Percentiles rank a stretch among this genome's conserved stretches.
Conservation (phyloP, 1,140 invertebrate species). For the Heliothis subflexa region DNA sequence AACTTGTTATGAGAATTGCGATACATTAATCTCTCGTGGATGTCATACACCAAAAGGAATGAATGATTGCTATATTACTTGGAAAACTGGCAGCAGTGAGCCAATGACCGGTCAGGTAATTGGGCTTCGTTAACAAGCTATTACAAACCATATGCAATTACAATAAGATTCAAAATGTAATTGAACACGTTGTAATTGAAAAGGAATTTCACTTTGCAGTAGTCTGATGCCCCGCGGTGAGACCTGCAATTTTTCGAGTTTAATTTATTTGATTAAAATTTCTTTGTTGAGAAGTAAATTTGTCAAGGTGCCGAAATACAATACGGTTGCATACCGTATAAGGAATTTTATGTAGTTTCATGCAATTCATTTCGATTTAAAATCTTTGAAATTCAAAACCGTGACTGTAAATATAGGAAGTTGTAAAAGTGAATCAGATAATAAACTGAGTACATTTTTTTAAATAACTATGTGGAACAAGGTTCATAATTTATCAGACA, state of each 20-base stretch:
- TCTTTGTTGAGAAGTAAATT: conserved; percentile 14
- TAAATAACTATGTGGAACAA: no score
- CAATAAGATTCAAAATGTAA: background rate
- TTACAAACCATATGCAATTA: background rate
- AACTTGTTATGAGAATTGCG: conserved; percentile 48
- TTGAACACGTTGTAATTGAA: background rate
- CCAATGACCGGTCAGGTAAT: conserved; percentile 40
- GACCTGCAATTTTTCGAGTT: conserved; percentile 16
- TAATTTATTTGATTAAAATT: conserved; percentile 37
- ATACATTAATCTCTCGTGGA: conserved; percentile 53
- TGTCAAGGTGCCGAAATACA: conserved; percentile 27
- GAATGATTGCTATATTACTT: conserved; percentile 54
- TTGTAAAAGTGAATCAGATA: no score
- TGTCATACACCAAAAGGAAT: conserved; percentile 51
- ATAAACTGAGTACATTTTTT: no score
- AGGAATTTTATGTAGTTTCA: background rate
- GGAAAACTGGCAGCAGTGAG: conserved; percentile 44
- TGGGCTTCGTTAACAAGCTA: conserved; percentile 18
- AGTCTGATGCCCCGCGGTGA: conserved; percentile 42
- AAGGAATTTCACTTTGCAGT: conserved; percentile 37
- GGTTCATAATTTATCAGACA: no score
- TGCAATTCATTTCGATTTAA: background rate
- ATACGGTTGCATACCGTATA: background rate
- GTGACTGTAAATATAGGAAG: background rate
- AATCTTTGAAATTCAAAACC: background rate